A percentile compares a stretch with the other conserved stretches of the same genome.
phyloP scores from a whole-genome alignment of 2,888 invertebrate species.

The Syritta pipiens region DNA sequence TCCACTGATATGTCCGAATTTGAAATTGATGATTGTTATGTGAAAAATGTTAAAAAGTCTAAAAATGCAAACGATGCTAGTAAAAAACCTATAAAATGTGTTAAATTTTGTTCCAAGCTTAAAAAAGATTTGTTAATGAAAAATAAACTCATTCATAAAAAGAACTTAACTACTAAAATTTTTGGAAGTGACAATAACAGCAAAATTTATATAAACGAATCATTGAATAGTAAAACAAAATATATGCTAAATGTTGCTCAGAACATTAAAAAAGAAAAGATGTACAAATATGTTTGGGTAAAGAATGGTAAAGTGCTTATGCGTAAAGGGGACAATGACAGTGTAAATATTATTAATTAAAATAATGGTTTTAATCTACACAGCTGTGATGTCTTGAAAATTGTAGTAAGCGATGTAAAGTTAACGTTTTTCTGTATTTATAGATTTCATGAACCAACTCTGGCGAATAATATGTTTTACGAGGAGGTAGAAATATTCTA shows the following conservation, averaged over 20 bases:
- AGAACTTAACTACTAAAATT: conserved; percentile 1
- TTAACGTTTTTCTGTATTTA: no score
- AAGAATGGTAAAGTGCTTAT: no score
- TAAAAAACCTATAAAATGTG: not conserved
- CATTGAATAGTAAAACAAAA: not conserved
- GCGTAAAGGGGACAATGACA: no score
- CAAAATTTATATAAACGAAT: not conserved
- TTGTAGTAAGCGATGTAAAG: no score
- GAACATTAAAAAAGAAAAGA: not conserved
- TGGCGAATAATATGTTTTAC: no score
- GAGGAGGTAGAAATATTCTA: no score
- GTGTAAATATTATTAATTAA: no score
- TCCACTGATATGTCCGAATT: not conserved
- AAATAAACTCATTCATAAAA: not conserved
- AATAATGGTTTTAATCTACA: no score
- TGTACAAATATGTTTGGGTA: not conserved
- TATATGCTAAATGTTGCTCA: not conserved
- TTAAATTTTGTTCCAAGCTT: not conserved
- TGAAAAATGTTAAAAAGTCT: not conserved
- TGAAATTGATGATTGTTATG: not conserved
- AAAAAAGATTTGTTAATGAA: conserved; percentile 3
- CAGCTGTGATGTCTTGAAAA: no score
- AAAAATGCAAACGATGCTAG: not conserved
- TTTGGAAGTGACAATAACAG: not conserved
- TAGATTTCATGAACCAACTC: no score